Evolutionary conservation across 2,797 vertebrate genomes (phyloP).

Genomic region (Megaceryle alcyon): DNA sequence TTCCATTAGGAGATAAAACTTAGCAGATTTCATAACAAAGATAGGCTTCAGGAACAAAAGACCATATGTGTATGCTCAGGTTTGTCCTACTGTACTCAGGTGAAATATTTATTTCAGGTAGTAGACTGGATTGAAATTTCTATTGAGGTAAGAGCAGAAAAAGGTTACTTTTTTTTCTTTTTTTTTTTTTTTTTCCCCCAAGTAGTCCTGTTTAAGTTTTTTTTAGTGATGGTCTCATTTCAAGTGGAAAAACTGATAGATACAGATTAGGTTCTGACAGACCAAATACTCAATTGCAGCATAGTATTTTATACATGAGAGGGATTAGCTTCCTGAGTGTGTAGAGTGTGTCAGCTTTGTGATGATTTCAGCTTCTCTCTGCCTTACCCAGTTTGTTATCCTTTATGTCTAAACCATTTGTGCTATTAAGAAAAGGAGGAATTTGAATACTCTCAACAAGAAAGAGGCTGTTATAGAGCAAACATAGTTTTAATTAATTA

Average conservation of each 20-base stretch:
- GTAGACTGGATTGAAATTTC: neutral
- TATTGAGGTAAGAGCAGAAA: neutral
- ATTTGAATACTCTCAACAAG: neutral
- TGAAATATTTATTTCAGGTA: neutral
- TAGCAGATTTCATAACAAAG: neutral
- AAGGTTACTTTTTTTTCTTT: neutral
- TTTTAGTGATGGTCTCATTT: neutral
- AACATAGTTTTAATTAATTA: constrained; percentile 23
- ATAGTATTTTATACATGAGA: neutral
- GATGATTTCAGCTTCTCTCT: neutral
- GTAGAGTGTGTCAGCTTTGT: neutral
- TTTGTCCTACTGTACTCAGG: neutral
- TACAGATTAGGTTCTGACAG: neutral
- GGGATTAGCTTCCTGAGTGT: neutral
- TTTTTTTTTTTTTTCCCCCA: neutral
- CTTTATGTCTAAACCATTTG: neutral
- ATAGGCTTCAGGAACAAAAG: neutral
- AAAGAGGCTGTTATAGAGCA: neutral
- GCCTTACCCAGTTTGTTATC: neutral
- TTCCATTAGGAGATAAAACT: neutral
- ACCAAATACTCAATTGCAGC: neutral
- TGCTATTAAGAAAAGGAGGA: neutral
- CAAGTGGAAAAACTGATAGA: neutral
- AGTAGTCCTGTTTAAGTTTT: neutral
- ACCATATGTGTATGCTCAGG: neutral